Conservation (phyloP, 1,140 invertebrate genomes). For the Drosophila suzukii region DNA sequence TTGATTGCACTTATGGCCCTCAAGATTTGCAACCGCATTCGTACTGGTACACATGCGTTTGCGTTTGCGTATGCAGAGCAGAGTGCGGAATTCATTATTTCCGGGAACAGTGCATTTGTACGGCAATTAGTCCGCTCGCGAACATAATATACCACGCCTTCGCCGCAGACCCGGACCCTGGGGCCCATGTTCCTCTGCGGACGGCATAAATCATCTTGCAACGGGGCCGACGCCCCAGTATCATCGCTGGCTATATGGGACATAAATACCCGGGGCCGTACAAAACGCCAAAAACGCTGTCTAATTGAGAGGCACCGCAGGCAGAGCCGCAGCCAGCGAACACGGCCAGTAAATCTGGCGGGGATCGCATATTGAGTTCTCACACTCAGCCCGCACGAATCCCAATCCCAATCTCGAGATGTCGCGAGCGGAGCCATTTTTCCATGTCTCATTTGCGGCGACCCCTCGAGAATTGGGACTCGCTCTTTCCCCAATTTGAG, state of each 20-base stretch:
- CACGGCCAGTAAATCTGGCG: slow-evolving; percentile 41
- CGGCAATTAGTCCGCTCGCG: slow-evolving; percentile 79
- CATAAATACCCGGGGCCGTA: slow-evolving; percentile 52
- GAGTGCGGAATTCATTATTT: slow-evolving; percentile 79
- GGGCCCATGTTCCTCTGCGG: slow-evolving; percentile 67
- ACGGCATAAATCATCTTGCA: slow-evolving; percentile 75
- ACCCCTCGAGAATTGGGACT: slow-evolving; percentile 37
- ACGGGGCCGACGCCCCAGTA: slow-evolving; percentile 50
- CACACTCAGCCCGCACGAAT: slow-evolving; percentile 43
- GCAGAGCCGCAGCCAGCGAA: slow-evolving; percentile 4
- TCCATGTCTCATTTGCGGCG: slow-evolving; percentile 44
- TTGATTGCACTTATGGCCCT: slow-evolving; percentile 74
- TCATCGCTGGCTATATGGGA: slow-evolving; percentile 35
- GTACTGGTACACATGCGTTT: slow-evolving; percentile 12
- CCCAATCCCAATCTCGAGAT: slow-evolving; percentile 17
- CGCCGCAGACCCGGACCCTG: slow-evolving; percentile 17
- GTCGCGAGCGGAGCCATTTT: slow-evolving; percentile 46
- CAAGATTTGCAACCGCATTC: slow-evolving; percentile 61
- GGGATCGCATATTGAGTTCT: slow-evolving; percentile 46
- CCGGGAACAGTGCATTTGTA: slow-evolving; percentile 84
- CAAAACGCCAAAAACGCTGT: slow-evolving; percentile 56
- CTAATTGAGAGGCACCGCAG: slow-evolving; percentile 75
- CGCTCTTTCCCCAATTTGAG: slow-evolving; percentile 34
- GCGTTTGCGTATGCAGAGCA: not conserved
- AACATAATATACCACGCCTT: slow-evolving; percentile 55